phyloP scores from a whole-genome alignment of 2,888 invertebrate species.

The Bombyx huttoni region DNA sequence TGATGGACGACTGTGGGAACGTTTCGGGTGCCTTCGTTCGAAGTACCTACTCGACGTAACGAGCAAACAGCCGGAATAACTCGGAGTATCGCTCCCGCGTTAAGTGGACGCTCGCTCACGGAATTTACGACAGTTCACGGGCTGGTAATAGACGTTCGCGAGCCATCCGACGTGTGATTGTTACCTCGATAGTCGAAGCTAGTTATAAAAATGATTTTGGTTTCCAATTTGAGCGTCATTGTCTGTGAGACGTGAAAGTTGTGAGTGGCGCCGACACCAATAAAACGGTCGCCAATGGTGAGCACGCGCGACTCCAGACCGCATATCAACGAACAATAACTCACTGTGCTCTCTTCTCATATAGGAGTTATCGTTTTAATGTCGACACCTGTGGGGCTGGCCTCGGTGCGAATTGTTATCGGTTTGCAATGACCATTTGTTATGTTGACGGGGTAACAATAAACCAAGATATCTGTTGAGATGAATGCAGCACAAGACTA shows the following conservation, averaged over 20 bases:
- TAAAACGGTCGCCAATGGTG: conserved; percentile 48
- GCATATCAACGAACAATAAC: conserved; percentile 29
- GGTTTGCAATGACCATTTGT: conserved; percentile 41
- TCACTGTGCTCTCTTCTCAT: conserved; percentile 33
- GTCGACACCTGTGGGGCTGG: conserved; percentile 38
- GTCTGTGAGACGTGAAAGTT: conserved; percentile 67
- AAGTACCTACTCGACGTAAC: conserved; percentile 64
- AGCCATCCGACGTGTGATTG: conserved; percentile 32
- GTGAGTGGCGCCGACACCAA: conserved; percentile 65
- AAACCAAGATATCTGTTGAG: conserved; percentile 52
- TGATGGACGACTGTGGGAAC: conserved; percentile 72
- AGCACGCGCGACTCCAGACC: conserved; percentile 37
- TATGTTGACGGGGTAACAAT: conserved; percentile 57
- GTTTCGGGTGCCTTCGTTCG: conserved; percentile 64
- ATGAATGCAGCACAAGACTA: conserved; percentile 15
- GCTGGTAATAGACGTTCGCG: conserved; percentile 41
- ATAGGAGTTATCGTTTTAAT: conserved; percentile 37
- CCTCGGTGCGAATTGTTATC: conserved; percentile 42
- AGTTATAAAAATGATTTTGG: conserved; percentile 61
- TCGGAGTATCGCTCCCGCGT: conserved; percentile 57
- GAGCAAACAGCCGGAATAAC: conserved; percentile 63
- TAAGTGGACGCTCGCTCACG: conserved; percentile 52
- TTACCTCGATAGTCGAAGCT: conserved; percentile 28
- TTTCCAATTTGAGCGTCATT: conserved; percentile 65
- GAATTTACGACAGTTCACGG: conserved; percentile 60